Base-by-base conservation (phyloP, 2,888 invertebrate species). In the Mesochorus sp. region DNA sequence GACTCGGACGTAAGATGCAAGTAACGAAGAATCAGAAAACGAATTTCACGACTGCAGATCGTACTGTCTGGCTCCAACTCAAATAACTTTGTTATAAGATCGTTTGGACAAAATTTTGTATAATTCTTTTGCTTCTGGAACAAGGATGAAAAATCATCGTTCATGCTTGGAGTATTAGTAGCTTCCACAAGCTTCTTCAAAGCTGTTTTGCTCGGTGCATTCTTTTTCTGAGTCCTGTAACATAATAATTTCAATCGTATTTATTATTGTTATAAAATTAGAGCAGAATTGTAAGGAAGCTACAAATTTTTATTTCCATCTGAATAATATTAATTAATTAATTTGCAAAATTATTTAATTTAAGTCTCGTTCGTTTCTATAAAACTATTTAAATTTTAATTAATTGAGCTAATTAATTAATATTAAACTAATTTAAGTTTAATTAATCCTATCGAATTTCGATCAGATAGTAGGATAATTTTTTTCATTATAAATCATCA, bases 21-120 rank as follows among this genome's bases (percentile, higher is more conserved):
- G 39, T 71, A 62, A 37, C 31, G 62, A 14, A 53, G 61, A 1
- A 71, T 24, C 19, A 71, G 71, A 31, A 62, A 61, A 42, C 61
- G 51, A 28, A 42, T 28, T 4, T 71, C 71, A 8, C 31, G 61
- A n/a, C 37, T 31, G 31, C 61, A 71, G 0, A 21, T 21, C 0
- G 4, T 26, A 5, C 42, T 31, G 44, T 71, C 21, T 8, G 6
- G 26, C 31, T 71, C 71, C 0, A 34, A 62, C 6, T n/a, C 0
- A 2, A 31, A n/a, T 28, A 71, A 62, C 21, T 53, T 71, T 2
- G 1, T 53, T 31, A 61, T 42, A 19, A 71, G 53, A 61, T 71
- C 14, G n/a, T 19, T 24, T 10, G 71, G 71, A 31, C 12, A 26
- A 24, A 71, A 71, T 10, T 71, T 71, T 3, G 10, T 1, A 37